Evolutionary conservation across 2,888 invertebrate genomes (phyloP), one percentile per base, ranked within the genome.

Genomic region (Eupsilia transversa): DNA sequence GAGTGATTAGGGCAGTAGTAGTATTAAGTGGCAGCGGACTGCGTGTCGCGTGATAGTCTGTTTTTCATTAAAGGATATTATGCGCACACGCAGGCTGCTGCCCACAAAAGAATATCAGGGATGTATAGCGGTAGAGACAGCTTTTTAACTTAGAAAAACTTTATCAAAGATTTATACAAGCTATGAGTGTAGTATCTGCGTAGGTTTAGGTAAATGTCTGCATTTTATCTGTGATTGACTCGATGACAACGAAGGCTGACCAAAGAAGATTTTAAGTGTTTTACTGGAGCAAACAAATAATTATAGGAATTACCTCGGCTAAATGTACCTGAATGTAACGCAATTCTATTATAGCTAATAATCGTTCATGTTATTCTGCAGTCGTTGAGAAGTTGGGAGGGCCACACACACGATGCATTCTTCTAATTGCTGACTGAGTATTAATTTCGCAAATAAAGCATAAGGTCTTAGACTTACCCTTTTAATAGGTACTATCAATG

Each of bases 111-210:
- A 91, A 92, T 94, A 94, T 95, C 95, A 94, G 95, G 94, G 94
- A 93, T 93, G 92, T 93, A 89, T 92, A 93, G 92, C 83, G 84
- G 90, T 93, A 94, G 95, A 88, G 89, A 90, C 88, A 91, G 95
- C 95, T 95, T 95, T 93, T 93, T 93, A 91, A 92, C 88, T 86
- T 89, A 89, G 89, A 91, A 90, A 90, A 91, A 90, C 87, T 92
- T 92, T 94, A 93, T 94, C 92, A 94, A 92, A 93, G 91, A 91
- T 93, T 94, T 93, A 93, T 94, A 94, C 92, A 92, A 93, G 93
- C 94, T 94, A 91, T 93, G 89, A 92, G 87, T 92, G 93, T 95
- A 94, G 93, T 91, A 83, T 91, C 86, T 89, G 92, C 91, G 89
- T 95, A 93, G 92, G 74, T 75, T 88, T 91, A 91, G 88, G 85